These are phyloP conservation scores for Rotaria sp. DNA, from an alignment of 2,888 invertebrate genomes.

Conservation along the genomic window DNA sequence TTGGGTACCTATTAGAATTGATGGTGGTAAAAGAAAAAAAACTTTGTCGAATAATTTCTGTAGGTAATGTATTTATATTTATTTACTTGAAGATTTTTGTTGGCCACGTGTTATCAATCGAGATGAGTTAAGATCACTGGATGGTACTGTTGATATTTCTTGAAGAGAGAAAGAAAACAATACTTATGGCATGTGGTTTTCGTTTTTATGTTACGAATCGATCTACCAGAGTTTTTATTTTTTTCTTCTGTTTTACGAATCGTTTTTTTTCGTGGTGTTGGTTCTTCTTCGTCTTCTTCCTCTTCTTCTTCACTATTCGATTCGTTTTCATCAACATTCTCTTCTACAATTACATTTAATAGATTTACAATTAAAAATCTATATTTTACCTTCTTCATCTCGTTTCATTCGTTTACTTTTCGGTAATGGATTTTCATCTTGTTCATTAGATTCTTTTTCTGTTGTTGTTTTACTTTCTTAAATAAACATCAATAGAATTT, in stretches of 20 bases:
- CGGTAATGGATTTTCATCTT: background rate
- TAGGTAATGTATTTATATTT: too few relatives aligned
- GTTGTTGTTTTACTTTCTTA: background rate
- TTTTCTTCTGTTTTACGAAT: background rate
- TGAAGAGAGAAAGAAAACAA: background rate
- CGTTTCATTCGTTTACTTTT: background rate
- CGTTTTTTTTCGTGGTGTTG: background rate
- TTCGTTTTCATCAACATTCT: background rate
- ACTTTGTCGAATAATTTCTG: too few relatives aligned
- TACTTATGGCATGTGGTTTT: background rate
- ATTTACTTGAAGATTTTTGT: background rate
- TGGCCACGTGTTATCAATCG: background rate
- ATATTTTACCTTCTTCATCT: background rate
- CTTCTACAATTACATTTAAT: background rate
- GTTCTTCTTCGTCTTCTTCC: background rate
- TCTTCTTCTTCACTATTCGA: background rate
- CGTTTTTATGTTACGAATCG: background rate
- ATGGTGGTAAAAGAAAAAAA: too few relatives aligned
- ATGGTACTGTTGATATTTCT: background rate
- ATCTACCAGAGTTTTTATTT: background rate
- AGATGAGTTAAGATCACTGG: background rate
- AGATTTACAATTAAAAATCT: background rate
- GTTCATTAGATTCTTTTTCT: background rate
- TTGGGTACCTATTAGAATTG: too few relatives aligned
- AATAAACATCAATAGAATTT: background rate